phyloP scores from a whole-genome alignment of 2,113 vertebrate species.

The Pelecanoides urinatrix region DNA sequence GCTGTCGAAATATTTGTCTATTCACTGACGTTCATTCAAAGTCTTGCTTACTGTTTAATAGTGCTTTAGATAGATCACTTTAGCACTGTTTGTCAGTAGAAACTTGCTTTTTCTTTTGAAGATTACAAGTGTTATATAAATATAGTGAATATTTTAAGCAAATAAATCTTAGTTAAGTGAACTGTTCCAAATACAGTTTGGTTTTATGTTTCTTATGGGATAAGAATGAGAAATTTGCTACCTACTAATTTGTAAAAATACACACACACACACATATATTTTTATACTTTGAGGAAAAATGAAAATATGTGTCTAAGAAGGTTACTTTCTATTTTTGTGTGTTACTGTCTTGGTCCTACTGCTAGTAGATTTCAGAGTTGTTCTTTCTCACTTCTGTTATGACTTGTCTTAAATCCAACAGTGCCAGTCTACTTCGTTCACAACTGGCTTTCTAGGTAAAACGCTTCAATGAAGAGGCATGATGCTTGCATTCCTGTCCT shows the following conservation, averaged over 20 bases:
- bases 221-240: not conserved
- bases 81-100: not conserved
- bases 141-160: not conserved
- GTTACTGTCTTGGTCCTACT: not conserved
- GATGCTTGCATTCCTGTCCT: not conserved
- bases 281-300: not conserved
- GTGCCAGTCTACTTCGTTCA: not conserved
- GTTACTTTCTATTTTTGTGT: not conserved
- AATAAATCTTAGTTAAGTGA: not conserved
- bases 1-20: not conserved
- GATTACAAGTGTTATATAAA: not conserved
- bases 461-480: accelerated
- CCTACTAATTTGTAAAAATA: not conserved
- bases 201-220: not conserved
- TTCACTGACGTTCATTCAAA: not conserved
- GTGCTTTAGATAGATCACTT: not conserved
- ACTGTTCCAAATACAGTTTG: not conserved
- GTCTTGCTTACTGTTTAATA: not conserved
- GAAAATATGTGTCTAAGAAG: not conserved
- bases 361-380: not conserved
- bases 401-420: not conserved
- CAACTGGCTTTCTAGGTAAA: not conserved
- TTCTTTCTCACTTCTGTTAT: not conserved
- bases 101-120: not conserved
- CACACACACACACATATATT: not conserved